Percentiles rank a stretch among this genome's conserved stretches.
These are phyloP conservation scores for Trichomycterus rosablanca DNA, from an alignment of 2,113 vertebrate species.

Conservation along the genomic window DNA sequence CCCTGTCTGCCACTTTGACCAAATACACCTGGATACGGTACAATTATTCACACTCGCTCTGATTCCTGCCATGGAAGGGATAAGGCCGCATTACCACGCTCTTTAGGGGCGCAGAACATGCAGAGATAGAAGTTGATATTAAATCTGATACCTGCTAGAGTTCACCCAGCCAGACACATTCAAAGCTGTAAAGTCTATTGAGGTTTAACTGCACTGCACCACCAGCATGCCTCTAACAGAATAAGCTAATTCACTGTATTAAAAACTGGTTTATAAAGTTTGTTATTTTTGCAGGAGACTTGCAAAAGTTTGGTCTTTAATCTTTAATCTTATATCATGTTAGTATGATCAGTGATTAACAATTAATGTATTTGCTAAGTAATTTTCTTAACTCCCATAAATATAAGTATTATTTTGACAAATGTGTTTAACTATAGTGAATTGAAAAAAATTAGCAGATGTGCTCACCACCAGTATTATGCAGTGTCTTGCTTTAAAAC, in stretches of 20 bases:
- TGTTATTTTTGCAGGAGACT: too few species aligned
- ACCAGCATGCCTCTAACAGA: constrained; percentile 15
- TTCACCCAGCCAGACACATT: constrained; percentile 46
- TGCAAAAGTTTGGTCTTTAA: too few species aligned
- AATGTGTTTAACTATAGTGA: too few species aligned
- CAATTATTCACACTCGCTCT: constrained; percentile 56
- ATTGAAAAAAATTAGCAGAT: too few species aligned
- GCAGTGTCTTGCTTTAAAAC: too few species aligned
- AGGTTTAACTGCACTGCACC: constrained; percentile 27
- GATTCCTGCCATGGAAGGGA: constrained; percentile 39
- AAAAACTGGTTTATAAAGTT: constrained; percentile 6
- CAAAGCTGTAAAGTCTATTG: constrained; percentile 46
- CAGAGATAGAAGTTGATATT: constrained; percentile 50
- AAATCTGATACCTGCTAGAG: constrained; percentile 54
- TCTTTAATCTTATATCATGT: too few species aligned
- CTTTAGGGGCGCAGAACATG: constrained; percentile 41
- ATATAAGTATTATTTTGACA: too few species aligned
- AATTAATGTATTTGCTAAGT: too few species aligned
- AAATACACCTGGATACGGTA: constrained; percentile 40
- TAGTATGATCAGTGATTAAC: too few species aligned
- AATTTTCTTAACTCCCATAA: too few species aligned
- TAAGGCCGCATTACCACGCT: constrained; percentile 7
- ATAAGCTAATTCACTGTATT: constrained; percentile 7
- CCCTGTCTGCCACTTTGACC: constrained; percentile 32
- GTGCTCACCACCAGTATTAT: too few species aligned